Conservation (phyloP, 2,888 invertebrate genomes). For the Griposia aprilina region DNA sequence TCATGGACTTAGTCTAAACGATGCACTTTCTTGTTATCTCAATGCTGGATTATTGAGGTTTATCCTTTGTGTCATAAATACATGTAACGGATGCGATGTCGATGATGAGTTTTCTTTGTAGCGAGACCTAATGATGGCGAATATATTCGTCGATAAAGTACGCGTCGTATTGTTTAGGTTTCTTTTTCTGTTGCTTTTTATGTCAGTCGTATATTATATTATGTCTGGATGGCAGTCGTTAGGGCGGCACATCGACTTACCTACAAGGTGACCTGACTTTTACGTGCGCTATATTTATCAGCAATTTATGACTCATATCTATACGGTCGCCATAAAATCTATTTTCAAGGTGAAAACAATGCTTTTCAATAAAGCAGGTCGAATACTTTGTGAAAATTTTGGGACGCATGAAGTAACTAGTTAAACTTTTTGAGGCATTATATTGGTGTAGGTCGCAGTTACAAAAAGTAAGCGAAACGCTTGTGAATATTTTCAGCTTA, state of each 20-base stretch:
- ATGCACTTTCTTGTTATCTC: conserved; percentile 80
- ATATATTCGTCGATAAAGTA: conserved; percentile 58
- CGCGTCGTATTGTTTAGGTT: conserved; percentile 42
- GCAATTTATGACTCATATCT: conserved; percentile 53
- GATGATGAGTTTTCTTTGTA: conserved; percentile 43
- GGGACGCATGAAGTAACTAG: background rate
- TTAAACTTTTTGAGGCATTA: background rate
- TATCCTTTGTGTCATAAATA: conserved; percentile 67
- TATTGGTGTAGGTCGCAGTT: background rate
- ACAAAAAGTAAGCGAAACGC: conserved; percentile 6
- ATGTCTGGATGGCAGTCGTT: conserved; percentile 58
- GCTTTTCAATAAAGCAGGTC: conserved; percentile 23
- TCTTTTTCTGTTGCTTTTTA: conserved; percentile 59
- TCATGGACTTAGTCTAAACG: conserved; percentile 75
- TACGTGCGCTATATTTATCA: conserved; percentile 45
- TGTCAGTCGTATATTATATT: conserved; percentile 57
- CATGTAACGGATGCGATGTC: conserved; percentile 45
- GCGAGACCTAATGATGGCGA: conserved; percentile 42
- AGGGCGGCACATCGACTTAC: conserved; percentile 29
- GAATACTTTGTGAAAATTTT: conserved; percentile 17
- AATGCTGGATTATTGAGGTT: conserved; percentile 74
- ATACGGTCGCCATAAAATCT: conserved; percentile 40
- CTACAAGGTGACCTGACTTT: conserved; percentile 61
- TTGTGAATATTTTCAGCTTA: conserved; percentile 11
- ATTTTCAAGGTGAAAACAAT: conserved; percentile 45